Conservation (phyloP, 2,888 invertebrate species). For the Conomelus anceps region DNA sequence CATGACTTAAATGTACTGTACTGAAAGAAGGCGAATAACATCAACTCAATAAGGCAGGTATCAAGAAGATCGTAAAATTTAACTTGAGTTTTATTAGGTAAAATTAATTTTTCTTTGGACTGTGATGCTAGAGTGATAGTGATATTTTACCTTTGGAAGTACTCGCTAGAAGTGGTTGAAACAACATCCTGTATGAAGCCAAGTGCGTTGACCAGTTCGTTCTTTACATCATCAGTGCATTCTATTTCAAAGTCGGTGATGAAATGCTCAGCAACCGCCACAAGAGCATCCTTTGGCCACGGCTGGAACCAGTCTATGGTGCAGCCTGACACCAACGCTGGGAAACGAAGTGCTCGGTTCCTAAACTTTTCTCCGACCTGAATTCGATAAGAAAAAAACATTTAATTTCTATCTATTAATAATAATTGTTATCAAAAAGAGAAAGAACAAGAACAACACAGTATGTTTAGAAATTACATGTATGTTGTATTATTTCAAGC, state of each 20-base stretch:
- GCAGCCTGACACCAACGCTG: conserved; percentile 93
- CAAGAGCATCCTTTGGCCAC: conserved; percentile 92
- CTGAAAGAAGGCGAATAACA: too few relatives aligned
- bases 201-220: conserved; percentile 77
- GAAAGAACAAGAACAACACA: too few relatives aligned
- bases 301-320: conserved; percentile 98
- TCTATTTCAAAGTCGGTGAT: conserved; percentile 81
- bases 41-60: too few relatives aligned
- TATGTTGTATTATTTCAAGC: too few relatives aligned
- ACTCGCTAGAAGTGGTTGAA: conserved; percentile 73
- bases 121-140: too few relatives aligned
- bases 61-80: too few relatives aligned
- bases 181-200: conserved; percentile 93
- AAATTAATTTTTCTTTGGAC: too few relatives aligned
- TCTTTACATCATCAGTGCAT: conserved; percentile 75
- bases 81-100: too few relatives aligned
- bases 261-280: conserved; percentile 89
- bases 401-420: too few relatives aligned
- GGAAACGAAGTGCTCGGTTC: conserved; percentile 82
- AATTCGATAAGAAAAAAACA: conserved; percentile 30
- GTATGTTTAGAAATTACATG: too few relatives aligned
- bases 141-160: conserved; percentile 60
- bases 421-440: too few relatives aligned
- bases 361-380: conserved; percentile 94
- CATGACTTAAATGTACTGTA: too few relatives aligned